Conservation (phyloP, 30 jellyfish, hydroid and myxozoan genomes). For the Chironex yamaguchii region DNA sequence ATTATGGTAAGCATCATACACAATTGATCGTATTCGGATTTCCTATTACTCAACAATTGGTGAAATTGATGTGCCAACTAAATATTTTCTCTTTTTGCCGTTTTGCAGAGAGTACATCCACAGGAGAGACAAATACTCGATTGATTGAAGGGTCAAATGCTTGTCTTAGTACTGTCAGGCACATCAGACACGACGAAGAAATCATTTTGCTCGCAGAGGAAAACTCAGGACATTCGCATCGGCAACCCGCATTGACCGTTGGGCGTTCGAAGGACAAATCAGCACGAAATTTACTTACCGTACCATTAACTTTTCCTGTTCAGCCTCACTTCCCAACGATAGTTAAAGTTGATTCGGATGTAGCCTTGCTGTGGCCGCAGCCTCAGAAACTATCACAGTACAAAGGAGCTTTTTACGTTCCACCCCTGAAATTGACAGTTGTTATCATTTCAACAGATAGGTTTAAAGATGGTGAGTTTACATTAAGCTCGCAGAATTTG, state of each 20-base stretch:
- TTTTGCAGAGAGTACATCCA: no score
- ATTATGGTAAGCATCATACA: no score
- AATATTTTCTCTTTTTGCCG: no score
- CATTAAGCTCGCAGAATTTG: no score
- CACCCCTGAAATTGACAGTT: constrained; percentile 68
- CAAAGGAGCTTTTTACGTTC: constrained; percentile 87
- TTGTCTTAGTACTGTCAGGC: no score
- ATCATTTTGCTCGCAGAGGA: neutral
- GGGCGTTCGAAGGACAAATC: neutral
- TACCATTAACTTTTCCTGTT: constrained; percentile 31
- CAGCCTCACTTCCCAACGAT: constrained; percentile 61
- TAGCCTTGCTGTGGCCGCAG: constrained; percentile 80
- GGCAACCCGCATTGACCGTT: neutral
- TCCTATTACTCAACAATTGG: no score
- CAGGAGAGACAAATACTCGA: no score
- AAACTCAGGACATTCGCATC: no score
- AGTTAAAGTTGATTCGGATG: constrained; percentile 72
- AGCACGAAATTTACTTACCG: neutral
- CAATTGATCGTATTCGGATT: no score
- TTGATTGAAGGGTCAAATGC: no score
- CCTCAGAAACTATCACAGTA: constrained; percentile 79
- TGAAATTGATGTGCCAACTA: no score
- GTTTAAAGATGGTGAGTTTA: constrained; percentile 35
- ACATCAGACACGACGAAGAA: neutral
- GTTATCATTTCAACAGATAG: constrained; percentile 22